Percentiles rank a stretch among this genome's conserved stretches.
Evolutionary conservation across 2,888 invertebrate species (phyloP).

Genomic region (Octonoba sinensis): DNA sequence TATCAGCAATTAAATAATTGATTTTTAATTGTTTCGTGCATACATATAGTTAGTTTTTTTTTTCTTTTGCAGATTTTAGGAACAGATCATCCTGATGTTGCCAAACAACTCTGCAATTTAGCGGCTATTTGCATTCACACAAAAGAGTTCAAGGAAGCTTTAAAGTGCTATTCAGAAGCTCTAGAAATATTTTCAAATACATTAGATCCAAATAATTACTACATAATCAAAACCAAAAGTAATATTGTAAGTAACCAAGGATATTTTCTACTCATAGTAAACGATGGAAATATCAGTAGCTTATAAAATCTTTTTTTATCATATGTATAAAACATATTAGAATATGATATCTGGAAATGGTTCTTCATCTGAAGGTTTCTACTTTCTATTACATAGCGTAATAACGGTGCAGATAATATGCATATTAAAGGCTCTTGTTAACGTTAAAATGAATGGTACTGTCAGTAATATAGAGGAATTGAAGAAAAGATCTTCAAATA

Average conservation of each 20-base stretch:
- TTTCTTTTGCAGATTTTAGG: slow-evolving; percentile 32
- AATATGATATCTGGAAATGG: not conserved
- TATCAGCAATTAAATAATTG: too few relatives aligned
- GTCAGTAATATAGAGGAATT: too few relatives aligned
- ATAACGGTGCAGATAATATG: too few relatives aligned
- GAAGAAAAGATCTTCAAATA: too few relatives aligned
- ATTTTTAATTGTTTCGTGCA: not conserved
- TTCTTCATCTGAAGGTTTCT: not conserved
- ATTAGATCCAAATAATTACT: slow-evolving; percentile 23
- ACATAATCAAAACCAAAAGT: slow-evolving; percentile 27
- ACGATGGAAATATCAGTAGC: not conserved
- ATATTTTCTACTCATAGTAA: not conserved
- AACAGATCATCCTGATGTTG: slow-evolving; percentile 31
- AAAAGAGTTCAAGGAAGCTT: slow-evolving; percentile 19
- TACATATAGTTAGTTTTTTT: not conserved
- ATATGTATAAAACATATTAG: not conserved
- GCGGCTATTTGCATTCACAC: slow-evolving; percentile 33
- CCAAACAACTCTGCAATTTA: slow-evolving; percentile 35
- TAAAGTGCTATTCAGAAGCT: slow-evolving; percentile 33
- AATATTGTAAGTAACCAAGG: slow-evolving; percentile 21
- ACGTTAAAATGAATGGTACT: too few relatives aligned
- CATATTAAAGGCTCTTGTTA: too few relatives aligned
- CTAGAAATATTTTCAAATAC: slow-evolving; percentile 23
- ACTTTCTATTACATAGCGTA: too few relatives aligned
- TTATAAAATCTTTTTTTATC: not conserved